phyloP scores from a whole-genome alignment of 2,797 vertebrate genomes.

The Antennarius maculatus region DNA sequence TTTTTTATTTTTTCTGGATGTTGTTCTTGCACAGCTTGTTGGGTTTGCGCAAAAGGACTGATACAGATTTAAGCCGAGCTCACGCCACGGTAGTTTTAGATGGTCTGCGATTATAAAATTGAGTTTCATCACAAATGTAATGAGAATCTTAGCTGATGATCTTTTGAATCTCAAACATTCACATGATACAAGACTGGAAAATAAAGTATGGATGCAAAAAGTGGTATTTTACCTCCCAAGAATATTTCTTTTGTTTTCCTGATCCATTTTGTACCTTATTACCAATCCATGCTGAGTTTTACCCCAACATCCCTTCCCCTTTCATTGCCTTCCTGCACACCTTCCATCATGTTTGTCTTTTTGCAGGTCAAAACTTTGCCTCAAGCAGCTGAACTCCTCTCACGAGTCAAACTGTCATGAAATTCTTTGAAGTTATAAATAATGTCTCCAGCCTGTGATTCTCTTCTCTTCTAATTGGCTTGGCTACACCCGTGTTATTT shows the following conservation, averaged over 20 bases:
- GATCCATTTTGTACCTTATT: conserved; percentile 3
- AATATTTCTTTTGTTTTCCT: conserved; percentile 18
- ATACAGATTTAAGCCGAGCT: too few relatives aligned
- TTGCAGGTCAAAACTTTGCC: too few relatives aligned
- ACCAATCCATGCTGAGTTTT: conserved; percentile 29
- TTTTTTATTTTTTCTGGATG: too few relatives aligned
- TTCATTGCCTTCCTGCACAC: conserved; percentile 31
- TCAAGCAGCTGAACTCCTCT: conserved; percentile 14
- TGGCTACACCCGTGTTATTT: conserved; percentile 11
- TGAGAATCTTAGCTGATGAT: too few relatives aligned
- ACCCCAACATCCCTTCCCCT: conserved; percentile 42
- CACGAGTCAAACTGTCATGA: conserved; percentile 35
- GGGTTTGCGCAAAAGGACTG: too few relatives aligned
- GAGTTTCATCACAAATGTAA: too few relatives aligned
- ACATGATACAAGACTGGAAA: too few relatives aligned
- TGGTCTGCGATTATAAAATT: too few relatives aligned
- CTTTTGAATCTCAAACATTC: too few relatives aligned
- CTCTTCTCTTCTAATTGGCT: conserved; percentile 54
- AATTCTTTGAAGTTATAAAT: conserved; percentile 67
- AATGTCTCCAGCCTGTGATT: conserved; percentile 37
- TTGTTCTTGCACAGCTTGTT: too few relatives aligned
- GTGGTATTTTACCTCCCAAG: neutral
- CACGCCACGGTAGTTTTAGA: too few relatives aligned
- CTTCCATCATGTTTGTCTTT: neutral
- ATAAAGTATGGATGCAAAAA: conserved; percentile 1